Conservation (phyloP, 1,140 invertebrate species). For the Hydropsyche tenuis region DNA sequence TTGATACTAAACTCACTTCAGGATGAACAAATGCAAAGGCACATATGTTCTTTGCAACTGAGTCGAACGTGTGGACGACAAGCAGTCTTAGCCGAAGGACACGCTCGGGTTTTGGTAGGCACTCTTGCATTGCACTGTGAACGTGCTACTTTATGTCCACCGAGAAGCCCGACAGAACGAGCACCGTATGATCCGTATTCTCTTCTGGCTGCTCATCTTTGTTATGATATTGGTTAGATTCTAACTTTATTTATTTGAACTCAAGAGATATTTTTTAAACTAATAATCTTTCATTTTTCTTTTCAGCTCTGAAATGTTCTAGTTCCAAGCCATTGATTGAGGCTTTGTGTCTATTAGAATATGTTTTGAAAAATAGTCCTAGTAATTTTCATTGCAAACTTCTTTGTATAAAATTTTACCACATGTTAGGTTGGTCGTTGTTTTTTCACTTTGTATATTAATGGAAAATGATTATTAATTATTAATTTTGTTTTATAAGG, state of each 20-base stretch:
- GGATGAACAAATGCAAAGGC: constrained; percentile 74
- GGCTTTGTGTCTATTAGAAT: constrained; percentile 72
- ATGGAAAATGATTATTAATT: constrained; percentile 11
- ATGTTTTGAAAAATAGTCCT: constrained; percentile 73
- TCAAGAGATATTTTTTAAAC: neutral
- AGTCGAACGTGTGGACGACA: constrained; percentile 72
- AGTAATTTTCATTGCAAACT: constrained; percentile 82
- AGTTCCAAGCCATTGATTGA: constrained; percentile 66
- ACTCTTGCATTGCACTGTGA: constrained; percentile 63
- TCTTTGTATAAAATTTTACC: constrained; percentile 75
- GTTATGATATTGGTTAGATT: constrained; percentile 70
- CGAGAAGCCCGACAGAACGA: constrained; percentile 48
- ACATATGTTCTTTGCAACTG: constrained; percentile 75
- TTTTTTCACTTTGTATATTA: neutral
- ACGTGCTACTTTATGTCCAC: constrained; percentile 58
- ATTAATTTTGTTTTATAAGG: constrained; percentile 57
- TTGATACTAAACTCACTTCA: constrained; percentile 48
- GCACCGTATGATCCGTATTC: constrained; percentile 47
- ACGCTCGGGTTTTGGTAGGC: constrained; percentile 61
- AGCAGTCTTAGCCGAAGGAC: constrained; percentile 58
- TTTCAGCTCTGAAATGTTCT: constrained; percentile 53
- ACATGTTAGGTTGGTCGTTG: constrained; percentile 65
- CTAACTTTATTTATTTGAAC: neutral
- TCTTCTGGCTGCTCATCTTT: constrained; percentile 77
- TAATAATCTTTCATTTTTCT: neutral